Percentiles rank a stretch among this genome's conserved stretches.
phyloP scores from a whole-genome alignment of 2,888 invertebrate genomes.

The Cerastoderma edule region DNA sequence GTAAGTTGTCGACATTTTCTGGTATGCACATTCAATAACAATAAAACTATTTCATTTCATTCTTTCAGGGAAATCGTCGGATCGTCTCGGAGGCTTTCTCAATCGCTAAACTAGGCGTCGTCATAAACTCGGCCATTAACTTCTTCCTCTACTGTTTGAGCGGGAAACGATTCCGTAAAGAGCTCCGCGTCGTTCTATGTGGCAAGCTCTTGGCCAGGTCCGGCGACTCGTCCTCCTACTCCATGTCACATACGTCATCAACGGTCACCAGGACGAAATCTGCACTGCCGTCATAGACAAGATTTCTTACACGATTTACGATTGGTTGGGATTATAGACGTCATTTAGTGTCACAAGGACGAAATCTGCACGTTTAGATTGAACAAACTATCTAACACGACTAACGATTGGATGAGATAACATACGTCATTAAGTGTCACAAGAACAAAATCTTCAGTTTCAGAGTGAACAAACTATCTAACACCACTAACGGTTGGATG shows the following conservation, averaged over 20 bases:
- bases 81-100: conserved; percentile 68
- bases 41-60: background rate
- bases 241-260: conserved; percentile 44
- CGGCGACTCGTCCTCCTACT: conserved; percentile 27
- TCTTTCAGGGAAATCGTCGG: conserved; percentile 63
- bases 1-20: no score
- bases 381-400: no score
- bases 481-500: no score
- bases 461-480: no score
- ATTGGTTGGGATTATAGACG: no score
- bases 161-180: conserved; percentile 72
- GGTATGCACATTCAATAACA: background rate
- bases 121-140: conserved; percentile 78
- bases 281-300: background rate
- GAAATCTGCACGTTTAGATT: no score
- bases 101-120: conserved; percentile 71
- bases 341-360: no score
- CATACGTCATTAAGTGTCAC: no score
- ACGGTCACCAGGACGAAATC: conserved; percentile 21
- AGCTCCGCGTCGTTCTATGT: conserved; percentile 52
- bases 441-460: no score
- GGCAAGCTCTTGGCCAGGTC: conserved; percentile 10
- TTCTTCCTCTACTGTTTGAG: conserved; percentile 75
- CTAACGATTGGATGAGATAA: no score
- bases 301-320: no score